These are phyloP conservation scores for Macropus fuliginosus DNA, from an alignment of 2,797 vertebrate species.

Conservation along the genomic window DNA sequence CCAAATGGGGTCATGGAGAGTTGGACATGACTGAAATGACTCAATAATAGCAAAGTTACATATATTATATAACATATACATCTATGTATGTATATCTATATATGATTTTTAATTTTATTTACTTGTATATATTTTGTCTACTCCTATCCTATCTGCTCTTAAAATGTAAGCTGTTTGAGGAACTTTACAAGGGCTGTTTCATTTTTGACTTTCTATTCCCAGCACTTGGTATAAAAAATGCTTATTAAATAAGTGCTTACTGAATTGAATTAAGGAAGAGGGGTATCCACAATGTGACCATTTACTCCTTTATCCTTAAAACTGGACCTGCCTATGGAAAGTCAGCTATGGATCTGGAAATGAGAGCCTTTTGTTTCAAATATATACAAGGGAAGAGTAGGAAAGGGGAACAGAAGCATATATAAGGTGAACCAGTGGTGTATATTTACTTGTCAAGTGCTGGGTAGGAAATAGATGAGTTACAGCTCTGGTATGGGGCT, in stretches of 20 bases:
- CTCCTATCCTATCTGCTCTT: background rate
- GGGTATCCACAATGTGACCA: background rate
- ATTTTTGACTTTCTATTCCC: background rate
- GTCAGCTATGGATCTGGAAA: background rate
- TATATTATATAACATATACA: background rate
- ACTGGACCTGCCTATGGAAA: background rate
- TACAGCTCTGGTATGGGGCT: background rate
- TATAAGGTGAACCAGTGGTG: background rate
- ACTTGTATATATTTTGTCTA: background rate
- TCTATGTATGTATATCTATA: background rate
- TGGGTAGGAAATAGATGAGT: background rate
- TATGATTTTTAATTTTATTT: background rate
- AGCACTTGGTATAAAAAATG: background rate
- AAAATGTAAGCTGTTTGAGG: too few species aligned
- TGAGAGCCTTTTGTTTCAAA: background rate
- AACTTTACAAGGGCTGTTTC: background rate
- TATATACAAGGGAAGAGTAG: background rate
- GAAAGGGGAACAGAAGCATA: background rate
- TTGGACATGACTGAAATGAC: background rate
- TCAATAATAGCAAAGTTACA: background rate
- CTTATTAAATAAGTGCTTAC: background rate
- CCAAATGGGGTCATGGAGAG: too few species aligned
- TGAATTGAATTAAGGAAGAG: background rate
- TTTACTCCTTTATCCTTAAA: background rate
- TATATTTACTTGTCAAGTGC: background rate